Base-by-base conservation (phyloP, 2,113 vertebrate genomes). In the Salvelinus sp. region DNA sequence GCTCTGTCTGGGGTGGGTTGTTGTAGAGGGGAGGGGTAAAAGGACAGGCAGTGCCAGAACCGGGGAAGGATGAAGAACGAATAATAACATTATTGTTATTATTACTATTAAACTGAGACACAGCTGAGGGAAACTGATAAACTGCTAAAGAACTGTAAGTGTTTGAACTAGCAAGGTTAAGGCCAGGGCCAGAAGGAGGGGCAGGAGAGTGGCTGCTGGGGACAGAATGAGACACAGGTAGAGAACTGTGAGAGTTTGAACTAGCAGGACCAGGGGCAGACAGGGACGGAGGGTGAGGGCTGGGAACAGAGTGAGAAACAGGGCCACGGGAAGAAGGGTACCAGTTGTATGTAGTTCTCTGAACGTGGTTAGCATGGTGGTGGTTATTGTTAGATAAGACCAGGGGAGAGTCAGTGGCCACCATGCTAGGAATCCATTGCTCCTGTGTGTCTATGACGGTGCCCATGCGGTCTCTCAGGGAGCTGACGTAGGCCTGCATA, bases 401-500 rank as follows among this genome's bases (percentile, higher is more conserved):
- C 14, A 1, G 66, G 18, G 66, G 14, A 27, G 13, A 5, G 6
- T 22, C 4, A 16, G 13, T 14, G 30, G 69, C 63, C 12, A 25
- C 62, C 22, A 69, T 58, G 44, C 5, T 5, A 10, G 14, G 14
- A 27, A 22, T 25, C 20, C 2, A 14, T 23, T 30, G 38, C 2
- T 12, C 44, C 22, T 22, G 50, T 76, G 69, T 0, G 77, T 74
- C 44, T 88, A 87, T 3, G 91, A 87, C 80, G 69, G 88, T 91
- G 68, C 50, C 50, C 14, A 99, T 82, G 83, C 93, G 90, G 22
- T 95, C 93, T 78, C 91, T 93, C 30, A 99, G 93, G 0, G 90
- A 93, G 83, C 91, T 90, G 23, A 98, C 83, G 4, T 96, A 97
- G 81, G 92, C 91, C 54, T 97, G 92, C 16, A 98, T 84, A 9